Conservation (phyloP, 2,797 vertebrate genomes). For the Spheniscus humboldti region DNA sequence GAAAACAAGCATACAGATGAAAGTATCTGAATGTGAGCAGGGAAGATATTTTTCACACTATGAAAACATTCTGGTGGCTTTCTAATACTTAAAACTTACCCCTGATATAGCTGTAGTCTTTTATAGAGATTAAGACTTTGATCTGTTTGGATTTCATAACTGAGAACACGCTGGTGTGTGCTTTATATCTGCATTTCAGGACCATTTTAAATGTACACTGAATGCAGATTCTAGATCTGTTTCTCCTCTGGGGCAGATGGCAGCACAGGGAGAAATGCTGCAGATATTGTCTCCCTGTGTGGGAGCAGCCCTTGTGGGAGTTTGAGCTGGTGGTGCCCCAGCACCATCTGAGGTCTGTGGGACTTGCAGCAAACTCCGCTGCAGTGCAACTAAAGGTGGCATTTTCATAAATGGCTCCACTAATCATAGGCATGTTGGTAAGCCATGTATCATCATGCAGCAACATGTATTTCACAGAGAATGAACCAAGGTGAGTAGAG, state of each 20-base stretch:
- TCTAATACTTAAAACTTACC: background rate
- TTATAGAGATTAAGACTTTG: background rate
- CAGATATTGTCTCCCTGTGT: background rate
- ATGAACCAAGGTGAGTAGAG: background rate
- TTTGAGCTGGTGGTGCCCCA: background rate
- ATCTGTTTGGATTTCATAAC: background rate
- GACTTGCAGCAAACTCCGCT: background rate
- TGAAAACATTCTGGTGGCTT: background rate
- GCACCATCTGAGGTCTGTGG: no score
- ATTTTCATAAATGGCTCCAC: background rate
- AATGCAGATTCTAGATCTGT: background rate
- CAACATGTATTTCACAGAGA: rapidly evolving
- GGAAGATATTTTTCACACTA: background rate
- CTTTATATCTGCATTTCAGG: background rate
- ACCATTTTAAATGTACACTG: background rate
- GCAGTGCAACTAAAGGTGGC: background rate
- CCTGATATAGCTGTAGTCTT: background rate
- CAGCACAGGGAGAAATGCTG: background rate
- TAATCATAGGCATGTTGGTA: background rate
- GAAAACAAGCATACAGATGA: background rate
- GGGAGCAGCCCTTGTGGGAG: rapidly evolving
- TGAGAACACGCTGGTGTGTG: background rate
- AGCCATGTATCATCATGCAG: background rate
- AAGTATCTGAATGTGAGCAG: background rate
- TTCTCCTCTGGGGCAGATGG: background rate